Conservation (phyloP, 1,140 invertebrate genomes). For the Bombus huntii region DNA sequence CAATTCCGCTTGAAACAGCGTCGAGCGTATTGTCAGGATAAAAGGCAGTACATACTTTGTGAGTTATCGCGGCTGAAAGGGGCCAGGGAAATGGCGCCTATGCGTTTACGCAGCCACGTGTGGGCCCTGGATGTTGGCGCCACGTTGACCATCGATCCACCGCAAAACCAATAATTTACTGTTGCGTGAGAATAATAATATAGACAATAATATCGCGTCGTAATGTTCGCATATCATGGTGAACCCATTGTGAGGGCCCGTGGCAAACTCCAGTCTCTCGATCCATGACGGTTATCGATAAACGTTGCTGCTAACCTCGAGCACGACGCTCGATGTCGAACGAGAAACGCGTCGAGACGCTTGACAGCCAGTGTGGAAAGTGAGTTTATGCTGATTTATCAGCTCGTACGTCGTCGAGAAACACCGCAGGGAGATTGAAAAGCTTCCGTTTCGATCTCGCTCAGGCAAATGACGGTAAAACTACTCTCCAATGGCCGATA, state of each 20-base stretch:
- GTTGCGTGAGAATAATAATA: slow-evolving; percentile 53
- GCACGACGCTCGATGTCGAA: slow-evolving; percentile 9
- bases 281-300: slow-evolving; percentile 43
- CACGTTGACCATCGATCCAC: slow-evolving; percentile 51
- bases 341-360: slow-evolving; percentile 22
- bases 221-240: slow-evolving; percentile 49
- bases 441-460: slow-evolving; percentile 22
- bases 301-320: slow-evolving; percentile 24
- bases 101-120: slow-evolving; percentile 49
- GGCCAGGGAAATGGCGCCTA: slow-evolving; percentile 47
- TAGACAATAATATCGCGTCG: slow-evolving; percentile 60
- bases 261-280: slow-evolving; percentile 50
- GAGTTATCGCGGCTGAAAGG: slow-evolving; percentile 41
- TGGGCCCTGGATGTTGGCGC: slow-evolving; percentile 48
- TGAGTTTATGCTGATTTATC: slow-evolving; percentile 42
- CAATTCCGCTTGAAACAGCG: background rate
- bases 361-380: slow-evolving; percentile 22
- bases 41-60: slow-evolving; percentile 34
- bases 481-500: slow-evolving; percentile 15
- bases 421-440: slow-evolving; percentile 8
- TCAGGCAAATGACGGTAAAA: background rate
- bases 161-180: slow-evolving; percentile 56
- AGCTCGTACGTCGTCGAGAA: slow-evolving; percentile 3
- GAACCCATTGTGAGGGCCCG: slow-evolving; percentile 46
- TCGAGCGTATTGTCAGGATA: background rate